A percentile compares a stretch with the other conserved stretches of the same genome.
Conservation (phyloP, 2,888 invertebrate species). For the Drosophila paranaensis region DNA sequence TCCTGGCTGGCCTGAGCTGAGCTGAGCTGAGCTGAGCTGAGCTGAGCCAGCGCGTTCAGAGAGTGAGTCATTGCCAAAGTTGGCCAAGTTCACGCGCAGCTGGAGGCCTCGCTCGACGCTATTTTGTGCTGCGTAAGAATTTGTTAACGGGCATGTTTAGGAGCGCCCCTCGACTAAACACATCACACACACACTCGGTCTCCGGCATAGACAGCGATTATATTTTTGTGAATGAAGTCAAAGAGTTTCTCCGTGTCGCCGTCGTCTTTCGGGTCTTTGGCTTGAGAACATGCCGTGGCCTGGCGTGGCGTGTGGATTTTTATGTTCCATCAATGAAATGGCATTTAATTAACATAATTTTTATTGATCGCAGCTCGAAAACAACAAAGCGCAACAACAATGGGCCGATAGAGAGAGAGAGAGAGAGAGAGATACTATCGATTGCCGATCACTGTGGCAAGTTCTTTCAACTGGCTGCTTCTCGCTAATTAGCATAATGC, state of each 20-base stretch:
- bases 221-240: slow-evolving; percentile 78
- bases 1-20: slow-evolving; percentile 23
- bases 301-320: slow-evolving; percentile 77
- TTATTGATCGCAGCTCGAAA: slow-evolving; percentile 67
- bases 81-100: slow-evolving; percentile 76
- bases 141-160: slow-evolving; percentile 77
- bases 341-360: slow-evolving; percentile 79
- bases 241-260: slow-evolving; percentile 61
- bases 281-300: slow-evolving; percentile 53
- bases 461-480: slow-evolving; percentile 72
- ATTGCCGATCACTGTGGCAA: slow-evolving; percentile 63
- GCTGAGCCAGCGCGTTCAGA: background rate
- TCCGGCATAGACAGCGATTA: slow-evolving; percentile 27
- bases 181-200: slow-evolving; percentile 13
- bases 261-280: slow-evolving; percentile 41
- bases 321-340: slow-evolving; percentile 79
- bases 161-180: slow-evolving; percentile 48
- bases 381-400: slow-evolving; percentile 33
- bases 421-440: slow-evolving; percentile 30
- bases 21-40: too few relatives aligned
- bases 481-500: slow-evolving; percentile 71
- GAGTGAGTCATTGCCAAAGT: slow-evolving; percentile 59
- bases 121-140: slow-evolving; percentile 70
- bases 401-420: slow-evolving; percentile 19
- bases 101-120: slow-evolving; percentile 50